Conservation (phyloP, 2,797 vertebrate genomes). For the Rhodeus uyekii region DNA sequence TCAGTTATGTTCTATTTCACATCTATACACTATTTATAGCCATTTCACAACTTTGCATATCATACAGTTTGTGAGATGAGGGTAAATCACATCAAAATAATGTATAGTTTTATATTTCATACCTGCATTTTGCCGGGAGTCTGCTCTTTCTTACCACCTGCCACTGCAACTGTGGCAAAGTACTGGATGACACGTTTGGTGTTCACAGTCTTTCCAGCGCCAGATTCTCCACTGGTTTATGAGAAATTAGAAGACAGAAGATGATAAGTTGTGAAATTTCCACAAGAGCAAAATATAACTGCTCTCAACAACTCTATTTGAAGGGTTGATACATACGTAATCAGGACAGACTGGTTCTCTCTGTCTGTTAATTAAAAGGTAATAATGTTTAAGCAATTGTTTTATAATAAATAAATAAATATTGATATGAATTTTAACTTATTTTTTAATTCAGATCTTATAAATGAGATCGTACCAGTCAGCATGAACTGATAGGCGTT, state of each 20-base stretch:
- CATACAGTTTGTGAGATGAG: background rate
- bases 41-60: background rate
- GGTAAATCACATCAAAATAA: background rate
- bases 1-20: background rate
- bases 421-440: background rate
- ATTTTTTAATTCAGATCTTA: background rate
- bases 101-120: background rate
- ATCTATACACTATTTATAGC: background rate
- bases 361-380: slow-evolving; percentile 66
- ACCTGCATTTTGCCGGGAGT: slow-evolving; percentile 50
- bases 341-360: slow-evolving; percentile 71
- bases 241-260: background rate
- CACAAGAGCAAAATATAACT: background rate
- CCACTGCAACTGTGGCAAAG: slow-evolving; percentile 74
- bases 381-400: background rate
- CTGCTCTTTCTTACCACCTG: slow-evolving; percentile 59
- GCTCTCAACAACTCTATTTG: background rate
- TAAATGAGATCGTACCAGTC: slow-evolving; percentile 62
- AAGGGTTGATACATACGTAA: slow-evolving; percentile 62
- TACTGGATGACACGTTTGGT: slow-evolving; percentile 82
- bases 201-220: slow-evolving; percentile 82
- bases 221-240: slow-evolving; percentile 74
- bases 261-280: background rate
- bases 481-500: slow-evolving; percentile 84
- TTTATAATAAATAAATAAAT: background rate